Evolutionary conservation across 2,797 vertebrate species (phyloP).

Genomic region (Epinephelus awoara): DNA sequence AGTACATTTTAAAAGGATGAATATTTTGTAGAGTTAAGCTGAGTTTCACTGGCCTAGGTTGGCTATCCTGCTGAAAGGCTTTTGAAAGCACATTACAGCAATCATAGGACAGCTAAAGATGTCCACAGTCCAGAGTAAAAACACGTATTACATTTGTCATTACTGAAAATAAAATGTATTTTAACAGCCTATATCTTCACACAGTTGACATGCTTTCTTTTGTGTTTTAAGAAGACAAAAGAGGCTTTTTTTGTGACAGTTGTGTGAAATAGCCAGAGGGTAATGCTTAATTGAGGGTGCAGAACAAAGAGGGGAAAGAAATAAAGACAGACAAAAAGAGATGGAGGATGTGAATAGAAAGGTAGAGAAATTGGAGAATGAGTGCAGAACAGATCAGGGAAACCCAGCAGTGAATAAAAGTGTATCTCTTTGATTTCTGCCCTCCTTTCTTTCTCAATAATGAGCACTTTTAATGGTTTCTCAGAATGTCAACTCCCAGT

Average conservation of each 20-base stretch:
- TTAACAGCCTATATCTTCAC: slow-evolving; percentile 18
- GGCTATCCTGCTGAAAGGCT: not conserved
- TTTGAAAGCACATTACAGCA: not conserved
- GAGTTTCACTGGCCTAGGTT: not conserved
- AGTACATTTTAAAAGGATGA: not conserved
- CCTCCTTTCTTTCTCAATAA: slow-evolving; percentile 80
- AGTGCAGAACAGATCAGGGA: slow-evolving; percentile 55
- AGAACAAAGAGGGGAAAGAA: slow-evolving; percentile 37
- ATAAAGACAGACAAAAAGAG: slow-evolving; percentile 25
- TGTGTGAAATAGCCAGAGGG: slow-evolving; percentile 3
- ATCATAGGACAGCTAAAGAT: not conserved
- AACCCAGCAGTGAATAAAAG: slow-evolving; percentile 59
- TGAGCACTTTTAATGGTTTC: slow-evolving; percentile 86
- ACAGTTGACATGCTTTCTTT: slow-evolving; percentile 12
- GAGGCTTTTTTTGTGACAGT: slow-evolving; percentile 24
- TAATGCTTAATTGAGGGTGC: slow-evolving; percentile 50
- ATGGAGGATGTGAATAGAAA: slow-evolving; percentile 35
- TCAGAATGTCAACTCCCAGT: slow-evolving; percentile 77
- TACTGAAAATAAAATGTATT: slow-evolving; percentile 21
- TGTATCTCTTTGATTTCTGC: slow-evolving; percentile 76
- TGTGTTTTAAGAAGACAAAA: slow-evolving; percentile 33
- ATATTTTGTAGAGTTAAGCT: not conserved
- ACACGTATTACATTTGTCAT: not conserved
- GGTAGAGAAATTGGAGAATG: slow-evolving; percentile 36
- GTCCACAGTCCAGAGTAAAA: too few relatives aligned